Evolutionary conservation across 2,888 invertebrate species (phyloP), one percentile per base, ranked within the genome.

Genomic region (Drosophila mimetica): DNA sequence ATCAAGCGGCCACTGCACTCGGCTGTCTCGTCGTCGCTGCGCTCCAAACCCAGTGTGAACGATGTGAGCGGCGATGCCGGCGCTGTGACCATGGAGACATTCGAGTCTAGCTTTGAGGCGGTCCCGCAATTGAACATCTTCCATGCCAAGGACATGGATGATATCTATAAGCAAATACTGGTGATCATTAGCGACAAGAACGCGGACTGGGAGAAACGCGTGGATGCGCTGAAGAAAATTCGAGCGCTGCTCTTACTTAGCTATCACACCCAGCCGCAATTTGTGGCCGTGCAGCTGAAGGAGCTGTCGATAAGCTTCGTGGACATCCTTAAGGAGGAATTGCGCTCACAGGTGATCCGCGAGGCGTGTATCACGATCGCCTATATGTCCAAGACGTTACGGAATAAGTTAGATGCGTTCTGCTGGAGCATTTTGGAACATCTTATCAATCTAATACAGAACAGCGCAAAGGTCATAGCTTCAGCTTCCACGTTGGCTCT

Each of bases 281-380:
- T 99, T 91, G 93, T 93, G 74, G 94, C 93, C 61, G 94, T 94
- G 55, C 94, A 95, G 76, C 92, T 99, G 61, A 96, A 97, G 89
- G 94, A 94, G 72, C 90, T 98, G 64, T 97, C 97, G 54, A 94
- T 95, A 83, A 94, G 97, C 25, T 95, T 98, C 89, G 94, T 97
- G 71, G 94, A 94, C 70, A 95, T 96, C 66, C 94, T 97, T 76
- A 96, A 96, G 92, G 98, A 96, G 92, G 98, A 98, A 92, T 93
- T 98, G 8, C 93, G 98, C 88, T 99, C 99, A 79, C 94, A 91
- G 82, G 91, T 91, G 58, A 98, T 98, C 1, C 94, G 99, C 48
- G 99, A 99, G 91, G 97, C 97, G 1, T 99, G 98, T 90, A 96
- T 99, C 69, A 97, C 98, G 0, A 95, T 99, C 82, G 97, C 98